Evolutionary conservation across 2,113 vertebrate genomes (phyloP).

Genomic region (Anarhynchus alexandrinus): DNA sequence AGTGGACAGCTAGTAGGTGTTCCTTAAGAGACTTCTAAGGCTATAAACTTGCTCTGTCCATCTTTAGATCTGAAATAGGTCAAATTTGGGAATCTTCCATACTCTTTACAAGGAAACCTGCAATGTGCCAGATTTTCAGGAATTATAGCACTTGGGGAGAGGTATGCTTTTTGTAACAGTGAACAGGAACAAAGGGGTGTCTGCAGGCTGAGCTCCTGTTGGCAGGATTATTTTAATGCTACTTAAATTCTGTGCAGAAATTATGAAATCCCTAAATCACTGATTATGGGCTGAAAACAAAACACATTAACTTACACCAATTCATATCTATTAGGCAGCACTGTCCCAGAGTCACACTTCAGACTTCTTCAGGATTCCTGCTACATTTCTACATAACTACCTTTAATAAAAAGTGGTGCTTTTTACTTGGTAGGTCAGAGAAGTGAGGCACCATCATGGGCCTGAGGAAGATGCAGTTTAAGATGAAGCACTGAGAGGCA

Average conservation of each 20-base stretch:
- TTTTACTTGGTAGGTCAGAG: not conserved
- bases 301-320: not conserved
- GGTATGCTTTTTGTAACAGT: not conserved
- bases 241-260: not conserved
- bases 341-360: not conserved
- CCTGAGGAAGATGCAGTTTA: not conserved
- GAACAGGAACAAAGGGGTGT: not conserved
- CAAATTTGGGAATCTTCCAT: not conserved
- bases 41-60: not conserved
- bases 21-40: not conserved
- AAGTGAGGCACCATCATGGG: not conserved
- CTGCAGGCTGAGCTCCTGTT: not conserved
- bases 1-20: not conserved
- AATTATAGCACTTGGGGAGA: not conserved
- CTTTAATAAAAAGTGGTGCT: not conserved
- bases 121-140: not conserved
- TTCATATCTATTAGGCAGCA: not conserved
- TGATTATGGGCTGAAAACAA: not conserved
- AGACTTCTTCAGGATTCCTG: not conserved
- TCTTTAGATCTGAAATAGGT: not conserved
- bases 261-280: not conserved
- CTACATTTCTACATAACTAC: not conserved
- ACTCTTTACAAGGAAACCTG: not conserved
- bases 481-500: not conserved
- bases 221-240: not conserved